phyloP scores from a whole-genome alignment of 2,797 vertebrate species.

The Darevskia mixta region DNA sequence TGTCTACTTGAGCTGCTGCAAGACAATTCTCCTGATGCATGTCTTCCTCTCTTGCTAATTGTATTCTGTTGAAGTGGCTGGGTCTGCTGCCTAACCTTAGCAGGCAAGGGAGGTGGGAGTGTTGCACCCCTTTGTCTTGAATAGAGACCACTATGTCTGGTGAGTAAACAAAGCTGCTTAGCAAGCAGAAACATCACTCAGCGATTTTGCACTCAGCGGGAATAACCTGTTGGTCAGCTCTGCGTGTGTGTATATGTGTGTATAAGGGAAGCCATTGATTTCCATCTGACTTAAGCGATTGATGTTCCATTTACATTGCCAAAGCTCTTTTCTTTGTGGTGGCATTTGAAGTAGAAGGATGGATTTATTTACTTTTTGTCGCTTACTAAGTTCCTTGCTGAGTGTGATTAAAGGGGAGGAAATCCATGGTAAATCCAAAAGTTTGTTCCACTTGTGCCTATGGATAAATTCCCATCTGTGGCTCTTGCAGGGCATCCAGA shows the following conservation, averaged over 20 bases:
- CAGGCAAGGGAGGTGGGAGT: background rate
- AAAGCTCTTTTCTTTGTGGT: constrained; percentile 49
- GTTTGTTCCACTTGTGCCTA: constrained; percentile 35
- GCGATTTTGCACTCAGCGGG: constrained; percentile 24
- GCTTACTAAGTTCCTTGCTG: constrained; percentile 57
- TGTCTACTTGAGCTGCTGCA: background rate
- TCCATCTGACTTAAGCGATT: constrained; percentile 35
- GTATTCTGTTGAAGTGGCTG: background rate
- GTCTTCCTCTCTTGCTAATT: background rate
- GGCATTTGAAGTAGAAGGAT: constrained; percentile 31
- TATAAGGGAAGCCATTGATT: constrained; percentile 17
- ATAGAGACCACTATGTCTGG: background rate
- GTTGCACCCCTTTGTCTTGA: background rate
- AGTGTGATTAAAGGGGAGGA: constrained; percentile 65
- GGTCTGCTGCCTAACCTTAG: background rate
- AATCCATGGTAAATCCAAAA: constrained; percentile 56
- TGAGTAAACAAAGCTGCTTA: constrained; percentile 28
- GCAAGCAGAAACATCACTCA: constrained; percentile 48
- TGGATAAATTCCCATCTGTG: constrained; percentile 46
- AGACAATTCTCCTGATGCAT: background rate
- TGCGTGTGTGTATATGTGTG: background rate
- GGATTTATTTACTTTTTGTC: constrained; percentile 24
- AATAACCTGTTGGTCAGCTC: constrained; percentile 54
- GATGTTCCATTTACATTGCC: constrained; percentile 54
- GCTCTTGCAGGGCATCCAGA: constrained; percentile 52